Evolutionary conservation across 2,888 invertebrate genomes (phyloP).

Genomic region (Macropis europaea): DNA sequence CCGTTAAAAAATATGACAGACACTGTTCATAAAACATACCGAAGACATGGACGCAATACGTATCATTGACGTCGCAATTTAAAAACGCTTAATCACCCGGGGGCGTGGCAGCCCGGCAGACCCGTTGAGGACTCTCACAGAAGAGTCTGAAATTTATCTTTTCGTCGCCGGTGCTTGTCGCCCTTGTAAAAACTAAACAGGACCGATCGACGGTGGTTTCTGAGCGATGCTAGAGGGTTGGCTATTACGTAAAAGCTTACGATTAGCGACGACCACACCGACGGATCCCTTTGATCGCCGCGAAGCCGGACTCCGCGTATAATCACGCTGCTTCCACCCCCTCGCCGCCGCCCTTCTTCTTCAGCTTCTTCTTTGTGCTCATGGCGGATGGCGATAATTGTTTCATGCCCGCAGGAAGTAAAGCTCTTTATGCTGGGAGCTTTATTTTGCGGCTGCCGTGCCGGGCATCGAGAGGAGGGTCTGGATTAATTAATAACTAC

Average conservation of each 20-base stretch:
- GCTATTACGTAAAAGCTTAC: slow-evolving; percentile 60
- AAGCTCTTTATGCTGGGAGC: slow-evolving; percentile 69
- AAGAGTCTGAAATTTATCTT: slow-evolving; percentile 54
- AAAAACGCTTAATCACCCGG: slow-evolving; percentile 19
- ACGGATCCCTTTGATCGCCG: slow-evolving; percentile 66
- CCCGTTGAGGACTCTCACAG: slow-evolving; percentile 2
- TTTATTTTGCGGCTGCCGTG: slow-evolving; percentile 70
- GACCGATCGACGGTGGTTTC: slow-evolving; percentile 47
- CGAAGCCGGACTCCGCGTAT: slow-evolving; percentile 64
- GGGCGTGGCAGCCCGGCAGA: neutral
- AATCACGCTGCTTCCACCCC: slow-evolving; percentile 54
- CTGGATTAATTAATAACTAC: slow-evolving; percentile 74
- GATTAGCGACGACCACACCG: slow-evolving; percentile 60
- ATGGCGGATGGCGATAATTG: slow-evolving; percentile 68
- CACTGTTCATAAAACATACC: no score
- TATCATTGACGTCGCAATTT: slow-evolving; percentile 4
- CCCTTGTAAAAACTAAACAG: slow-evolving; percentile 40
- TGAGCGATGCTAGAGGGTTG: slow-evolving; percentile 7
- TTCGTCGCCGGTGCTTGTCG: slow-evolving; percentile 18
- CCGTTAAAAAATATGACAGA: no score
- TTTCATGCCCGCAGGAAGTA: slow-evolving; percentile 68
- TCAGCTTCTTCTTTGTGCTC: slow-evolving; percentile 56
- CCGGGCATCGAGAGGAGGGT: slow-evolving; percentile 56
- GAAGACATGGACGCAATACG: neutral
- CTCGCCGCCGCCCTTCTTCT: slow-evolving; percentile 47